Evolutionary conservation across 2,113 vertebrate genomes (phyloP), one percentile per base, ranked within the genome.

Genomic region (Epinephelus fuscoguttatus): DNA sequence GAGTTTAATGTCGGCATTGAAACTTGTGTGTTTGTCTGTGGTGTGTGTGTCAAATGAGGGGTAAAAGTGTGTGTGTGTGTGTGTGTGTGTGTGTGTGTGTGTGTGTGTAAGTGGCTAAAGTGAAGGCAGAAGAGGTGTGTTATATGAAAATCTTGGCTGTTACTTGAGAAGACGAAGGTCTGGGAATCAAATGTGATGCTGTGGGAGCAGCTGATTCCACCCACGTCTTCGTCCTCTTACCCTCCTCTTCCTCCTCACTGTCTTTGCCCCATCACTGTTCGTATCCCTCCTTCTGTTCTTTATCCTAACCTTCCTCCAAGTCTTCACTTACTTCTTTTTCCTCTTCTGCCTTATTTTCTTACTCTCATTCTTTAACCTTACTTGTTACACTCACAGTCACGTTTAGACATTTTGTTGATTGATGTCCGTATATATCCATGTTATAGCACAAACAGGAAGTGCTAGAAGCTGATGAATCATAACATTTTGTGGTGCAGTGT

Each of bases 111-210:
- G 64, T 81, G 80, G 78, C 55, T 75, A 45, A 61, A 77, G 68
- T 60, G 63, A 82, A 67, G 71, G 70, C 70, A 71, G 64, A 69
- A 67, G 69, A 81, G 70, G 73, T 84, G 70, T 60, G 78, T 86
- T 75, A 18, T 45, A 8, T 42, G 77, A 68, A 72, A 85, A 75
- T 45, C 40, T 57, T 17, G 76, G 74, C 45, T 68, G 80, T 69
- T 85, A 81, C 81, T 87, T 81, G 77, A 89, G 47, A 59, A 72
- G 67, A 67, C 23, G 47, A 75, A 25, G 75, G 68, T 73, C 75
- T 72, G 66, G 59, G 77, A 85, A 73, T 84, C 60, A 68, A 52
- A 61, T 30, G 49, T 74, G 66, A 53, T 10, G 4, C 72, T 57
- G 77, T 72, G 47, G 18, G 70, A 84, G 75, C 77, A 70, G 70